Conservation (phyloP, 2,113 vertebrate genomes). For the Atractosteus spatula region DNA sequence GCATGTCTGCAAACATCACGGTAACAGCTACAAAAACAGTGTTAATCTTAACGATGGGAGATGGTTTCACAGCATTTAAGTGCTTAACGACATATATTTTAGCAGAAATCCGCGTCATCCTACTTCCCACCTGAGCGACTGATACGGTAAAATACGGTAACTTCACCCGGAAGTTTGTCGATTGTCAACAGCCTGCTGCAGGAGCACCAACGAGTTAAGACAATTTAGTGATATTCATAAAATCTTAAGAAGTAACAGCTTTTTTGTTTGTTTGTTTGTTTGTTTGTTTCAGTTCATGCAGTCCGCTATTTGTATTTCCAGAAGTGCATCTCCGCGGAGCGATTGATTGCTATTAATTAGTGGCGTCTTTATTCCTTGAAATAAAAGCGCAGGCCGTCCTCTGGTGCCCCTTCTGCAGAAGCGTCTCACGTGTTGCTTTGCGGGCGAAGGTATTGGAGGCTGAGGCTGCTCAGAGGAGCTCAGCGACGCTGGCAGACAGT, state of each 20-base stretch:
- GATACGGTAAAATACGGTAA: slow-evolving; percentile 40
- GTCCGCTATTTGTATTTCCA: background rate
- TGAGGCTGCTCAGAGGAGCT: slow-evolving; percentile 15
- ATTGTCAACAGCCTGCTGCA: background rate
- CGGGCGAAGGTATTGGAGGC: slow-evolving; percentile 29
- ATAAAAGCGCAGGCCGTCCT: too few relatives aligned
- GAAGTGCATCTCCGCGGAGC: background rate
- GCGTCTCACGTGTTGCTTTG: slow-evolving; percentile 29
- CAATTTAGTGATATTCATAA: too few relatives aligned
- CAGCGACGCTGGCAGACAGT: slow-evolving; percentile 41
- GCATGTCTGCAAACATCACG: too few relatives aligned
- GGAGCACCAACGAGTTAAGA: background rate
- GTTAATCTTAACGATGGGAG: too few relatives aligned
- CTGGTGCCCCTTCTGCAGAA: background rate
- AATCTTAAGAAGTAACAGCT: too few relatives aligned
- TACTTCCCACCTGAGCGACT: too few relatives aligned
- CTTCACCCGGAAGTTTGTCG: slow-evolving; percentile 45
- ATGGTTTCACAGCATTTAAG: background rate
- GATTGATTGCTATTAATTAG: background rate
- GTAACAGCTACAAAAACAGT: too few relatives aligned
- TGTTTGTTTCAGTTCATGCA: background rate
- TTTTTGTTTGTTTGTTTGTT: background rate
- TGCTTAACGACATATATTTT: too few relatives aligned
- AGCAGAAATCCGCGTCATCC: too few relatives aligned
- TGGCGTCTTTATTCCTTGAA: too few relatives aligned